Evolutionary conservation across 2,797 vertebrate species (phyloP).

Genomic region (Lutjanus argentimaculatus): DNA sequence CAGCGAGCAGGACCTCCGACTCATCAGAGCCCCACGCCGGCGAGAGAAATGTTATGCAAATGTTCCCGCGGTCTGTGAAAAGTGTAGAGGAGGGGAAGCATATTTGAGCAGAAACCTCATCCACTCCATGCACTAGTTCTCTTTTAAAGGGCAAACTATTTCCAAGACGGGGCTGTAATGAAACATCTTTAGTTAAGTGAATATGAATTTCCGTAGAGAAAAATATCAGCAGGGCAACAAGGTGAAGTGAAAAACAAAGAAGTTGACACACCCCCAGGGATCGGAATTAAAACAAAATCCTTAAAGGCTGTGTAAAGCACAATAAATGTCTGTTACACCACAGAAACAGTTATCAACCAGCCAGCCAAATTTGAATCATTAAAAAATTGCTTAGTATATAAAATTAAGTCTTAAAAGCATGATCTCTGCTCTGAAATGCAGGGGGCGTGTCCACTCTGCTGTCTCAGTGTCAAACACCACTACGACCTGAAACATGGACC

Average conservation of each 20-base stretch:
- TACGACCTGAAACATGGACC: no score
- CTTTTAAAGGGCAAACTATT: constrained; percentile 68
- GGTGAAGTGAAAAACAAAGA: constrained; percentile 59
- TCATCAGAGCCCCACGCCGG: constrained; percentile 59
- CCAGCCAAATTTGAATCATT: no score
- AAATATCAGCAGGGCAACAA: constrained; percentile 46
- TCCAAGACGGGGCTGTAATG: constrained; percentile 33
- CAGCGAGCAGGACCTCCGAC: constrained; percentile 61
- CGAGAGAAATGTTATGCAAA: constrained; percentile 78
- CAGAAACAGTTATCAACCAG: no score
- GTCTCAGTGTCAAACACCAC: no score
- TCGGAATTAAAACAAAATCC: constrained; percentile 1
- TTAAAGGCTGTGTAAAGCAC: no score
- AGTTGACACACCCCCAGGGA: constrained; percentile 15
- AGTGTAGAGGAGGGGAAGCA: constrained; percentile 21
- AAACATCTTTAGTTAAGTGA: constrained; percentile 53
- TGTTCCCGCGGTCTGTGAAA: constrained; percentile 49
- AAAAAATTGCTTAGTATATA: no score
- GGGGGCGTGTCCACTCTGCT: no score
- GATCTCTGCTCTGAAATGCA: no score
- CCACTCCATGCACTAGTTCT: constrained; percentile 40
- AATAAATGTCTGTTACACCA: no score
- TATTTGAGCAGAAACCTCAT: constrained; percentile 37
- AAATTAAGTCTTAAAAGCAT: no score
- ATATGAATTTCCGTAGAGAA: constrained; percentile 20